Evolutionary conservation across 2,888 invertebrate genomes (phyloP).

Genomic region (Adineta ricciae): DNA sequence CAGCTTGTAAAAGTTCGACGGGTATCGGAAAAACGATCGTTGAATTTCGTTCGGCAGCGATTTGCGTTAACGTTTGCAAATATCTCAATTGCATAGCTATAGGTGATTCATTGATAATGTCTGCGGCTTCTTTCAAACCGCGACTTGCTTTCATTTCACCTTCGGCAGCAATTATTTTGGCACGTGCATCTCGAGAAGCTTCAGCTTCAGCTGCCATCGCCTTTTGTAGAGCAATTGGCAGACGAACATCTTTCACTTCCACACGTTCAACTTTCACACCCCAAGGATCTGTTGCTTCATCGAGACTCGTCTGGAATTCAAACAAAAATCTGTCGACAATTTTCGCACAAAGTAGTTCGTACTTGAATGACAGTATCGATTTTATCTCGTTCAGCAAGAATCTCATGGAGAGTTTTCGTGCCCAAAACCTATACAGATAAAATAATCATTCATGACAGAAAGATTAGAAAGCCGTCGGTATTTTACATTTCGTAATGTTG

Average conservation of each 20-base stretch:
- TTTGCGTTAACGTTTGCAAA: constrained; percentile 45
- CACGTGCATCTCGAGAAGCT: constrained; percentile 45
- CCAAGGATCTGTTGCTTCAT: constrained; percentile 22
- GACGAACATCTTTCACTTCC: constrained; percentile 37
- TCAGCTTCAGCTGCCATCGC: constrained; percentile 49
- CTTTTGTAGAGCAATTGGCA: constrained; percentile 45
- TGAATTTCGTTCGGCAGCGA: constrained; percentile 47
- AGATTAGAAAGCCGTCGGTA: neutral
- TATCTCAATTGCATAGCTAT: constrained; percentile 62
- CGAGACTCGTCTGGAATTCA: neutral
- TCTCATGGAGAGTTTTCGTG: neutral
- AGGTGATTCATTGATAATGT: constrained; percentile 70
- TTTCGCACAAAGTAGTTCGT: neutral
- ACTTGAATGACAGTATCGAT: constrained; percentile 17
- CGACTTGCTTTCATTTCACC: constrained; percentile 59
- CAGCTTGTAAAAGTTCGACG: constrained; percentile 39
- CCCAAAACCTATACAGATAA: neutral
- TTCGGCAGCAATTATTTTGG: constrained; percentile 41
- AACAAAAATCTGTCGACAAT: neutral
- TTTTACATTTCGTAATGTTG: constrained; percentile 44
- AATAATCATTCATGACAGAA: neutral
- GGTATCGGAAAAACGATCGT: constrained; percentile 48
- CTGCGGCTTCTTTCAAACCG: constrained; percentile 73
- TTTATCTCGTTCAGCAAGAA: constrained; percentile 17
- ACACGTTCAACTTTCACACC: constrained; percentile 22